A percentile compares a stretch with the other conserved stretches of the same genome.
Conservation (phyloP, 2,888 invertebrate genomes). For the Teinopalpus imperialis region DNA sequence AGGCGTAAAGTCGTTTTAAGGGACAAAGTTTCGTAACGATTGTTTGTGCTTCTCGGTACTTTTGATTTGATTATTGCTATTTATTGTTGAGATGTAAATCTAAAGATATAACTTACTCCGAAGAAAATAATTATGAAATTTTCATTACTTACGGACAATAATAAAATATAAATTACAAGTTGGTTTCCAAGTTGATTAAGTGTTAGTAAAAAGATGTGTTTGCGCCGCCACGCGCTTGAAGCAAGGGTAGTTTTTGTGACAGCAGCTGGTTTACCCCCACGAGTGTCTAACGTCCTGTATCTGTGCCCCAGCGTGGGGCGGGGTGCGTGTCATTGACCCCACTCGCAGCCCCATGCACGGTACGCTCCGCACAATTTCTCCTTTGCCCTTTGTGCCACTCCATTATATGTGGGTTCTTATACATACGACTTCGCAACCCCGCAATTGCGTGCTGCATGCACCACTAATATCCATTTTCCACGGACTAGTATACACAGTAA, state of each 20-base stretch:
- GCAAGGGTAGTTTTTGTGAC: constrained; percentile 74
- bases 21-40: no score
- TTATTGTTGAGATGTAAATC: no score
- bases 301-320: constrained; percentile 68
- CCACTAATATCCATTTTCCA: constrained; percentile 47
- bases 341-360: constrained; percentile 68
- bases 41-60: no score
- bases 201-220: constrained; percentile 35
- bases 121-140: no score
- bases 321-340: constrained; percentile 80
- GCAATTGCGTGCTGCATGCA: constrained; percentile 50
- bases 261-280: constrained; percentile 77
- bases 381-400: constrained; percentile 69
- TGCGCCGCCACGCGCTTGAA: constrained; percentile 46
- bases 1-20: no score
- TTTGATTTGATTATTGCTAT: no score
- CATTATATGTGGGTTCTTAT: constrained; percentile 68
- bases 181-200: no score
- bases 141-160: no score
- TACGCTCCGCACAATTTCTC: constrained; percentile 63
- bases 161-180: no score
- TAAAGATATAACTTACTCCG: no score
- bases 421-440: constrained; percentile 50
- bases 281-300: constrained; percentile 78
- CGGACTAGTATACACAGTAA: constrained; percentile 51